phyloP scores from a whole-genome alignment of 2,888 invertebrate genomes.

The Autographa pulchrina region DNA sequence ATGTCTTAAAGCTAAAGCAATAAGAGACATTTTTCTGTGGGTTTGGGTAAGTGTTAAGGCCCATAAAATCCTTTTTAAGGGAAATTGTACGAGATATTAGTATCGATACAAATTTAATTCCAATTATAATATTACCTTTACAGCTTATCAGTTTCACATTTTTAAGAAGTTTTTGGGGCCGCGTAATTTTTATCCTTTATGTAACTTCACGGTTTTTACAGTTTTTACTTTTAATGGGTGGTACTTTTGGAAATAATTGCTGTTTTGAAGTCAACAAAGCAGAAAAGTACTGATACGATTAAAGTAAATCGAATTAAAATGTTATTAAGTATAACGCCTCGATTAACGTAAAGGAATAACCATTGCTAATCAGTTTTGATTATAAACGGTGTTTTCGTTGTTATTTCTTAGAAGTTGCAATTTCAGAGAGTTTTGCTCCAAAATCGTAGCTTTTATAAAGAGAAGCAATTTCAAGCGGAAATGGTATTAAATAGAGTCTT shows the following conservation, averaged over 20 bases:
- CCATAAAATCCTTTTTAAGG: conserved; percentile 47
- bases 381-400: conserved; percentile 12
- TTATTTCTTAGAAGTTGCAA: background rate
- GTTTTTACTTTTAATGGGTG: conserved; percentile 21
- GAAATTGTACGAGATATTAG: conserved; percentile 79
- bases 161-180: conserved; percentile 57
- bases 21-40: conserved; percentile 42
- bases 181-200: conserved; percentile 44
- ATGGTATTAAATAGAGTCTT: background rate
- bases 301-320: conserved; percentile 28
- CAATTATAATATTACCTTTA: conserved; percentile 79
- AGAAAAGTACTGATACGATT: conserved; percentile 21
- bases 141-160: conserved; percentile 71
- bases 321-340: conserved; percentile 14
- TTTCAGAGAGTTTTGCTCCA: background rate
- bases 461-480: background rate
- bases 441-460: background rate
- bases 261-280: conserved; percentile 26
- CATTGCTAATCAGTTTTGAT: conserved; percentile 29
- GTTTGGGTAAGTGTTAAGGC: conserved; percentile 14
- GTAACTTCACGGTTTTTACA: conserved; percentile 33
- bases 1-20: conserved; percentile 40
- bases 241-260: conserved; percentile 22
- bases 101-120: conserved; percentile 83
- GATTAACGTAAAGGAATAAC: conserved; percentile 17